Evolutionary conservation across 1,140 invertebrate genomes (phyloP).

Genomic region (Epicauta chinensis): DNA sequence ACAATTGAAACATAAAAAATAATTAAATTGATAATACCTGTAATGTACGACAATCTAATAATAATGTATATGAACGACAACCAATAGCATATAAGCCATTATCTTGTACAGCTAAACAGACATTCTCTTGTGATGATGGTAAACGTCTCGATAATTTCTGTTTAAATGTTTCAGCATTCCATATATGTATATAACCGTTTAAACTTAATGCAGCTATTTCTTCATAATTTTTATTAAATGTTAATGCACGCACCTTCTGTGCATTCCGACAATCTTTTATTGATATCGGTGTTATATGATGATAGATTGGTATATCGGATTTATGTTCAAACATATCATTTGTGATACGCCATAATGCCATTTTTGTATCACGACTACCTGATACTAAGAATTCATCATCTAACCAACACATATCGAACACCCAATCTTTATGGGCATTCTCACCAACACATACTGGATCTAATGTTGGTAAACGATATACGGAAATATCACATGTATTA

Average conservation of each 20-base stretch:
- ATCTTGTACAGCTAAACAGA: slow-evolving; percentile 82
- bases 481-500: slow-evolving; percentile 88
- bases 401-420: slow-evolving; percentile 91
- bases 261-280: slow-evolving; percentile 67
- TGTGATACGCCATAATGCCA: slow-evolving; percentile 71
- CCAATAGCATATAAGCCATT: slow-evolving; percentile 82
- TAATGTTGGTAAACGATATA: slow-evolving; percentile 87
- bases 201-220: slow-evolving; percentile 89
- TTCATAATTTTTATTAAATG: slow-evolving; percentile 78
- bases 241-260: slow-evolving; percentile 72
- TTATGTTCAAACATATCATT: slow-evolving; percentile 42
- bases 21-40: slow-evolving; percentile 50
- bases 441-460: slow-evolving; percentile 95
- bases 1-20: background rate
- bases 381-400: slow-evolving; percentile 94
- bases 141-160: slow-evolving; percentile 81
- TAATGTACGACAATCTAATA: slow-evolving; percentile 81
- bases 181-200: slow-evolving; percentile 90
- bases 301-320: slow-evolving; percentile 49
- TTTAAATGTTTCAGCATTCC: slow-evolving; percentile 80
- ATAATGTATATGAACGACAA: slow-evolving; percentile 84
- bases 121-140: slow-evolving; percentile 85
- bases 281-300: slow-evolving; percentile 60
- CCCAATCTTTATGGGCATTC: slow-evolving; percentile 86
- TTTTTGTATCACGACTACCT: slow-evolving; percentile 83